A percentile compares a stretch with the other conserved stretches of the same genome.
phyloP scores from a whole-genome alignment of 2,888 invertebrate species.

The Caenorhabditis sp. region DNA sequence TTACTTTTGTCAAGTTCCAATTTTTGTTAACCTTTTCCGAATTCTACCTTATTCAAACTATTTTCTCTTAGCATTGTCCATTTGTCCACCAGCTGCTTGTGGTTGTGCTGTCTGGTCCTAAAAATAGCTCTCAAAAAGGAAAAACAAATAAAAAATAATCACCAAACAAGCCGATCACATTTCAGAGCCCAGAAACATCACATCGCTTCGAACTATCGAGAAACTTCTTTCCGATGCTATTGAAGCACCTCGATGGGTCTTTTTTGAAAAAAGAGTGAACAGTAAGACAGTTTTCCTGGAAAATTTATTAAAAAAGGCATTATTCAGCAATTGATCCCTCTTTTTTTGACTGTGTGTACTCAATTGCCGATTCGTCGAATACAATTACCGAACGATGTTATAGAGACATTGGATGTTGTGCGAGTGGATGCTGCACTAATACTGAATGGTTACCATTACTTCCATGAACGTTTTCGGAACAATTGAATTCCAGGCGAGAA shows the following conservation, averaged over 20 bases:
- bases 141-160: constrained; percentile 31
- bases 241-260: constrained; percentile 47
- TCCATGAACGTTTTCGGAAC: background rate
- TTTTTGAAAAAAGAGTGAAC: constrained; percentile 60
- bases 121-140: constrained; percentile 35
- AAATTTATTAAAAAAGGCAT: background rate
- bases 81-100: background rate
- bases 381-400: constrained; percentile 73
- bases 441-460: constrained; percentile 74
- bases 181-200: constrained; percentile 59
- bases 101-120: background rate
- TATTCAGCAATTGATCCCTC: constrained; percentile 70
- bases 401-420: constrained; percentile 75
- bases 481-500: constrained; percentile 62
- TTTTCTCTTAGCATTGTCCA: background rate
- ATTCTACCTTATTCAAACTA: too few species aligned
- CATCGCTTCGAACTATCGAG: constrained; percentile 56
- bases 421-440: constrained; percentile 71
- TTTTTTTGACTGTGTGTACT: constrained; percentile 74
- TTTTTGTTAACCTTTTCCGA: too few species aligned
- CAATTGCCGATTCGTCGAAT: constrained; percentile 61
- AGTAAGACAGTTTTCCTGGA: constrained; percentile 29
- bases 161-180: constrained; percentile 7
- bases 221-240: constrained; percentile 61
- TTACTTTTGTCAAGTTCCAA: too few species aligned